phyloP scores from a whole-genome alignment of 2,888 invertebrate genomes.

The Mechanitis mazaeus region DNA sequence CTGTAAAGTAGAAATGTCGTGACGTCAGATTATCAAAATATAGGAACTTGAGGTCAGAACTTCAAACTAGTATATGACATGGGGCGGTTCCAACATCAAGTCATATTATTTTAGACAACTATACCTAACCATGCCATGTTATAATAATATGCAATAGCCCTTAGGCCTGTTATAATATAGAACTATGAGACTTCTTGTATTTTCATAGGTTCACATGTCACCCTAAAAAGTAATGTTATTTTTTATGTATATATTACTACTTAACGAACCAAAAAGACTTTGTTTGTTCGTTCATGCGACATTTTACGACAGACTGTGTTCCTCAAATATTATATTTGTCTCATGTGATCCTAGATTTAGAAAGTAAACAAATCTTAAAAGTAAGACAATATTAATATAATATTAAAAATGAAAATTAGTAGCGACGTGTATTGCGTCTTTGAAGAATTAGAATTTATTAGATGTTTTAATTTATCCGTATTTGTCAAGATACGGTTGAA shows the following conservation, averaged over 20 bases:
- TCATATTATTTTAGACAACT: slow-evolving; percentile 1
- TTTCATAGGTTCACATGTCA: neutral
- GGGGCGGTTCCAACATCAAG: neutral
- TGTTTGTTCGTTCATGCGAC: slow-evolving; percentile 29
- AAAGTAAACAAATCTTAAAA: too few species aligned
- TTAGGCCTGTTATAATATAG: neutral
- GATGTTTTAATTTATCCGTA: too few species aligned
- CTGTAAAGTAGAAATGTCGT: too few species aligned
- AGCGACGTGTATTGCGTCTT: too few species aligned
- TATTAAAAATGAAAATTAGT: too few species aligned
- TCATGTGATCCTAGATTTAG: slow-evolving; percentile 19
- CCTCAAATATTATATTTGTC: slow-evolving; percentile 31
- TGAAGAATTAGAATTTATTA: too few species aligned
- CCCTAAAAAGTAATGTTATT: neutral
- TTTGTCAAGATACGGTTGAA: too few species aligned
- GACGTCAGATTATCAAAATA: too few species aligned
- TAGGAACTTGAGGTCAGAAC: neutral
- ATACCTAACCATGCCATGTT: neutral
- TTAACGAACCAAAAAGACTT: slow-evolving; percentile 27
- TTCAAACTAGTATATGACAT: neutral
- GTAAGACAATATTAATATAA: too few species aligned
- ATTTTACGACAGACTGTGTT: slow-evolving; percentile 26
- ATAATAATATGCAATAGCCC: neutral
- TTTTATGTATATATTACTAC: slow-evolving; percentile 8
- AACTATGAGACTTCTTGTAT: neutral